These are phyloP conservation scores for Sebastes cheni DNA, from an alignment of 2,797 vertebrate species.

Conservation along the genomic window DNA sequence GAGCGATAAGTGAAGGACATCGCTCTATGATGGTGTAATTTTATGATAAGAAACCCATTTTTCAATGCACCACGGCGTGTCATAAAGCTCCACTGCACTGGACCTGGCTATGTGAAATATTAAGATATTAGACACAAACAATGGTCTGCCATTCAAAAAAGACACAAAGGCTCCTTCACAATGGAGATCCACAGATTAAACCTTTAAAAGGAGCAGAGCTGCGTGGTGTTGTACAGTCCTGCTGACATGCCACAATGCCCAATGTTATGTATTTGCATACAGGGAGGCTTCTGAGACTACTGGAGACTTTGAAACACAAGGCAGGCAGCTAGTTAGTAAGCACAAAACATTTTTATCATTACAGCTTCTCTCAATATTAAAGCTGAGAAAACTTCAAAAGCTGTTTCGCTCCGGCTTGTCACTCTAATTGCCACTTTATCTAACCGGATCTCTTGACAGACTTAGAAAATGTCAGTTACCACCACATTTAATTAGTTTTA, in stretches of 20 bases:
- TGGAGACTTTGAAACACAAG: background rate
- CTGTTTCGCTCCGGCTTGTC: conserved; percentile 26
- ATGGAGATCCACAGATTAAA: conserved; percentile 4
- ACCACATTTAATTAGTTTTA: conserved; percentile 67
- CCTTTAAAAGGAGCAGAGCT: background rate
- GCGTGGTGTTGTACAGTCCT: background rate
- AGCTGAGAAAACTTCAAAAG: conserved; percentile 36
- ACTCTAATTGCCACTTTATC: conserved; percentile 49
- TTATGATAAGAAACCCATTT: conserved; percentile 25
- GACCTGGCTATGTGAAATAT: background rate
- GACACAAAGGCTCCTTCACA: conserved; percentile 15
- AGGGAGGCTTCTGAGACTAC: background rate
- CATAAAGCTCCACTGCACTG: background rate
- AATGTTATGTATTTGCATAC: background rate
- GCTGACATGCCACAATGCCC: background rate
- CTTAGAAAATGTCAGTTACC: conserved; percentile 63
- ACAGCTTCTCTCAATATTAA: background rate
- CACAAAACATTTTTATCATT: conserved; percentile 14
- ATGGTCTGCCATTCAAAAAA: conserved; percentile 7
- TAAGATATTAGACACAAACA: conserved; percentile 13
- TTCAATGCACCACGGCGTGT: background rate
- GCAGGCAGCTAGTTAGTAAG: background rate
- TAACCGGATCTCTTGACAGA: conserved; percentile 50
- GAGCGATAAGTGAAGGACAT: conserved; percentile 16
- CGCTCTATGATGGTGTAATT: background rate